Evolutionary conservation across 2,888 invertebrate species (phyloP), one percentile per base, ranked within the genome.

Genomic region (Drosophila ustulata): DNA sequence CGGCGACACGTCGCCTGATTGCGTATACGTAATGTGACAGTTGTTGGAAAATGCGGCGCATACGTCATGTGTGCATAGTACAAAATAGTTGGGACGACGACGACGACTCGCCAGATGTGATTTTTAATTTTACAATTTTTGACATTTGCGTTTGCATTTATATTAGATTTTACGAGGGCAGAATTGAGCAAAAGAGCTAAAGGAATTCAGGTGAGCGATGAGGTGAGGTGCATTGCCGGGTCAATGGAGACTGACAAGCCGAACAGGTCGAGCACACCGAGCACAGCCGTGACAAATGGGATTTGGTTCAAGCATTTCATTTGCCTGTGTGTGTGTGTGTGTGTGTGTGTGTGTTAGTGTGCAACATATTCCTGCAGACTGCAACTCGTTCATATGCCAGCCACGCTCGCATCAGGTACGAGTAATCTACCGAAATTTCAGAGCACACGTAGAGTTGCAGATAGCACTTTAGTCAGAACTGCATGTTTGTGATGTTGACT

Each of bases 21-120:
- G 82, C 83, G 83, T 84, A 84, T 84, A 84, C 89, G 89, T 88
- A 88, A 84, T 84, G 84, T 84, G 89, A 84, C 89, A 89, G 82
- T 79, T 78, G 65, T 66, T 52, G 69, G 56, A 80, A 80, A 69
- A 71, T 68, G 62, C 84, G 81, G 82, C 84, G 87, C 78, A 87
- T 83, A 69, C 83, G 84, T 50, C 55, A 68, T 69, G 66, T 72
- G 62, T 32, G 63, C 51, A 28, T 13, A 59, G 28, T 28, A 18
- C 57, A 34, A 11, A 66, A 53, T 76, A 79, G 79, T 75, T 75
- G 63, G 39, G 49, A 11, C 11, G 34, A 53, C 18, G 26, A 25
- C 41, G 52, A 55, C 13, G 5, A 11, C 18, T 7, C 25, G 30
- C 34, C 5, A 80, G 78, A 76, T 85, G 75, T 89, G 85, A 85